These are phyloP conservation scores for Fabriciana adippe DNA, from an alignment of 2,888 invertebrate species.

Conservation along the genomic window DNA sequence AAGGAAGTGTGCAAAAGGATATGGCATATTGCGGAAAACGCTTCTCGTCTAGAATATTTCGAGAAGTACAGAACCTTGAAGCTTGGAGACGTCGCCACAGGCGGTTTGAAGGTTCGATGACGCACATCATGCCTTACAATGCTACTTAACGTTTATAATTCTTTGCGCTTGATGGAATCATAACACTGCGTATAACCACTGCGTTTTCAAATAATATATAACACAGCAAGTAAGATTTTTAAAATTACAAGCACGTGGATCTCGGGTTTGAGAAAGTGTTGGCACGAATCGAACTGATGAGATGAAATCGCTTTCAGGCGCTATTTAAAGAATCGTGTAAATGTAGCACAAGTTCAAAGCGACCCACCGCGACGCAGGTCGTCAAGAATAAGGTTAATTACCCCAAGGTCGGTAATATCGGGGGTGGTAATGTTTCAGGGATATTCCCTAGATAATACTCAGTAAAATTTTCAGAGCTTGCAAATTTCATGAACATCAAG, in stretches of 20 bases:
- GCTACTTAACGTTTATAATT: constrained; percentile 15
- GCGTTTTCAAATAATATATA: constrained; percentile 23
- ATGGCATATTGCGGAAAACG: constrained; percentile 36
- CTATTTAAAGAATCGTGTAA: constrained; percentile 72
- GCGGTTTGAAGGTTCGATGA: constrained; percentile 61
- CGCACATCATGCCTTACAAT: constrained; percentile 46
- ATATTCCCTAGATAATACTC: not conserved
- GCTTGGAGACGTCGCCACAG: constrained; percentile 52
- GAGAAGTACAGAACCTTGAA: constrained; percentile 48
- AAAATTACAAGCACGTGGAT: constrained; percentile 60
- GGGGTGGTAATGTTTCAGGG: constrained; percentile 39
- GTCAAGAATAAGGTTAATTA: constrained; percentile 73
- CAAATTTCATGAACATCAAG: too few species aligned
- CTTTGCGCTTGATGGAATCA: constrained; percentile 17
- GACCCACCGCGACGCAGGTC: constrained; percentile 58
- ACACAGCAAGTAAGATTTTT: constrained; percentile 37
- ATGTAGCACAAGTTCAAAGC: constrained; percentile 78
- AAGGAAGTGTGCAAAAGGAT: constrained; percentile 36
- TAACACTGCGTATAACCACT: constrained; percentile 38
- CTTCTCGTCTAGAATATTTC: constrained; percentile 29
- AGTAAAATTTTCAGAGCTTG: not conserved
- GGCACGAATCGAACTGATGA: constrained; percentile 58
- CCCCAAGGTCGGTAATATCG: constrained; percentile 75
- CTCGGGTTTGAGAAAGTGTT: constrained; percentile 57
- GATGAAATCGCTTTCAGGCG: constrained; percentile 56